Evolutionary conservation across 1,140 invertebrate species (phyloP), one percentile per base, ranked within the genome.

Genomic region (Cydia pomonella): DNA sequence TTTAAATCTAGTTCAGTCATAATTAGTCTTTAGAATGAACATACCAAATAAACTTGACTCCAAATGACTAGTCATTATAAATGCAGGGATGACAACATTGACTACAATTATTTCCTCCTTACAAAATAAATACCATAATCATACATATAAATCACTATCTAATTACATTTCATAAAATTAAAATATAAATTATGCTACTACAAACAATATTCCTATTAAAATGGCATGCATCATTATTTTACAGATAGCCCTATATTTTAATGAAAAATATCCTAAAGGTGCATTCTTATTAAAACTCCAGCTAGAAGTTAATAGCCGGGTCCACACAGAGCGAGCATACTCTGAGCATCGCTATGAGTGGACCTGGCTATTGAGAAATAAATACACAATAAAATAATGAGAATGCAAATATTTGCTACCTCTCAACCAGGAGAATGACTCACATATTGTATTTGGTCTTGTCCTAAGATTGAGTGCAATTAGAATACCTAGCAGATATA

Each of bases 301-400:
- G 0, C 16, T 18, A n/a, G 7, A n/a, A n/a, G n/a, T n/a, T n/a
- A n/a, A n/a, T n/a, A n/a, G n/a, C n/a, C n/a, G n/a, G n/a, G n/a
- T n/a, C n/a, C n/a, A n/a, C n/a, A n/a, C n/a, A n/a, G n/a, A n/a
- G n/a, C n/a, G n/a, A n/a, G n/a, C n/a, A n/a, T n/a, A n/a, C n/a
- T n/a, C n/a, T n/a, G n/a, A n/a, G n/a, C n/a, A n/a, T n/a, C n/a
- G n/a, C n/a, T n/a, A n/a, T n/a, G n/a, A n/a, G n/a, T n/a, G n/a
- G n/a, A n/a, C n/a, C n/a, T n/a, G n/a, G n/a, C n/a, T n/a, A n/a
- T n/a, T n/a, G n/a, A n/a, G n/a, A 59, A 73, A 77, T 75, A 75
- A 82, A 81, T 82, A 82, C 78, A 80, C 78, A 79, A 53, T 76
- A 72, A 29, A 77, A 80, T 79, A 83, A 77, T 84, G 77, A 79